A percentile compares a stretch with the other conserved stretches of the same genome.
These are phyloP conservation scores for Rhopalosiphum maidis DNA, from an alignment of 1,140 invertebrate genomes.

Conservation along the genomic window DNA sequence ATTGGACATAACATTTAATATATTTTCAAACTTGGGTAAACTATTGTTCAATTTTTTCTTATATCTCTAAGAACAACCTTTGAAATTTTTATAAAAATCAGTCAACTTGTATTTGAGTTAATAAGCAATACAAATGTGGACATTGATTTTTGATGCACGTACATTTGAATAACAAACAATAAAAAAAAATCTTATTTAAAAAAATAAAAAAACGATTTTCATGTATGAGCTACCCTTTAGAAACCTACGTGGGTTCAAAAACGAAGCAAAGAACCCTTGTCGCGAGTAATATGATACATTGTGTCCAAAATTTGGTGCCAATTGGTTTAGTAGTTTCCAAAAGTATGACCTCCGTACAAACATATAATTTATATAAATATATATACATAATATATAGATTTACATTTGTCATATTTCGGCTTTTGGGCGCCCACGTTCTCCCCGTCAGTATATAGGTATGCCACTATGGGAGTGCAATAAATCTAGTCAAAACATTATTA, in stretches of 20 bases:
- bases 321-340: not conserved
- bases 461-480: rapidly evolving
- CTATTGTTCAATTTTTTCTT: too few relatives aligned
- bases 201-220: too few relatives aligned
- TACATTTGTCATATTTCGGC: not conserved
- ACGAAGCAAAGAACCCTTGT: not conserved
- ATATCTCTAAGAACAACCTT: too few relatives aligned
- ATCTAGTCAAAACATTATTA: not conserved
- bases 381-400: not conserved
- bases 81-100: too few relatives aligned
- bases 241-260: not conserved
- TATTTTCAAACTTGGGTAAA: too few relatives aligned
- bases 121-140: too few relatives aligned
- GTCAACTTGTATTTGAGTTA: too few relatives aligned
- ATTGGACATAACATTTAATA: too few relatives aligned
- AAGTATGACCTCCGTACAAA: not conserved
- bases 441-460: not conserved
- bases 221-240: not conserved
- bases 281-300: not conserved
- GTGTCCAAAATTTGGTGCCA: not conserved
- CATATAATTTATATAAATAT: not conserved
- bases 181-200: too few relatives aligned
- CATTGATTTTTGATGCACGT: too few relatives aligned
- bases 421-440: not conserved
- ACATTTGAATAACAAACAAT: too few relatives aligned